These are phyloP conservation scores for Odobenus rosmarus DNA, from an alignment of 2,113 vertebrate genomes.

Conservation along the genomic window DNA sequence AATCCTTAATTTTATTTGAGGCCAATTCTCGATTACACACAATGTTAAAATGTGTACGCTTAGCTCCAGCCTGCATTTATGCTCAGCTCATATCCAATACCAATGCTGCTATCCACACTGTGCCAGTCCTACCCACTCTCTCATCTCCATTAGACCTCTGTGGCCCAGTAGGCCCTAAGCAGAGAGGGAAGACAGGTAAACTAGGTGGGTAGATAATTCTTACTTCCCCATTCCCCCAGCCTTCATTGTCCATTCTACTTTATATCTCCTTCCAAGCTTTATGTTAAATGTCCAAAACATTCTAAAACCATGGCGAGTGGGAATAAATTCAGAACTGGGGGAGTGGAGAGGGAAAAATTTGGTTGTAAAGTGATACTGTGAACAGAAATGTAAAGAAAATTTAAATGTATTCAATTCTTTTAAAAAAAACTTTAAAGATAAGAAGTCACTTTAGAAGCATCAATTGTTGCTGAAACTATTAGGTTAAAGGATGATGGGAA, in stretches of 20 bases:
- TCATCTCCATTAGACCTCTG: background rate
- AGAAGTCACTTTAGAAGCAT: background rate
- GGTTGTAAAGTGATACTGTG: background rate
- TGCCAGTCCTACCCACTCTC: background rate
- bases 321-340: background rate
- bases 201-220: background rate
- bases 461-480: background rate
- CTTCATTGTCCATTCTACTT: background rate
- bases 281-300: background rate
- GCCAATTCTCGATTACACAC: background rate
- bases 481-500: conserved; percentile 4
- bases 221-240: background rate
- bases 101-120: background rate
- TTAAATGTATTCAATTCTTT: background rate
- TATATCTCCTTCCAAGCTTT: background rate
- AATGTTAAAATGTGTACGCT: background rate
- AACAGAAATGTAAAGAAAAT: background rate
- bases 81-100: background rate
- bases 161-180: background rate
- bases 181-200: background rate
- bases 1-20: background rate
- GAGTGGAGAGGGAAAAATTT: background rate
- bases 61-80: background rate
- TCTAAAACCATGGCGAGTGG: background rate
- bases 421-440: background rate